Evolutionary conservation across 2,113 vertebrate species (phyloP).

Genomic region (Podocnemis expansa): DNA sequence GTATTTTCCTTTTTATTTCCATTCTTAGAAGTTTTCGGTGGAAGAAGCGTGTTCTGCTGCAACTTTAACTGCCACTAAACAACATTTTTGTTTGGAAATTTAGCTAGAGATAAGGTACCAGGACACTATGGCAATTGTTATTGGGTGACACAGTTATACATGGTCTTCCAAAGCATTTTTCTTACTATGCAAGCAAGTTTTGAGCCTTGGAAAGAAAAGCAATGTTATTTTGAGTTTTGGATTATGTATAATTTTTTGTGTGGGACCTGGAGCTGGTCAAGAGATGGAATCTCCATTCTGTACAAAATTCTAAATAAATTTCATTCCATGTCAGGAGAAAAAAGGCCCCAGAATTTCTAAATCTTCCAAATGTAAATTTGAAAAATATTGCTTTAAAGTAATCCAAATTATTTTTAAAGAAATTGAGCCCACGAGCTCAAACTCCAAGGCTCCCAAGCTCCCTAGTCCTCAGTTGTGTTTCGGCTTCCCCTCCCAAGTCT

Average conservation of each 20-base stretch:
- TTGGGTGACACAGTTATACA: too few relatives aligned
- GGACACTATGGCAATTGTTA: neutral
- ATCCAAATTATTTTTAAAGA: neutral
- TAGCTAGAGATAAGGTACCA: neutral
- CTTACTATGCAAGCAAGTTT: too few relatives aligned
- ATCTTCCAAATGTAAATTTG: neutral
- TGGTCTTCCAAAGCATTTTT: too few relatives aligned
- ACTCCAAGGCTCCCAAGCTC: neutral
- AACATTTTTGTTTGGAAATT: too few relatives aligned
- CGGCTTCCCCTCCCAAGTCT: neutral
- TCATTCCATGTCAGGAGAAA: neutral
- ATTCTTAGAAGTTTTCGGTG: too few relatives aligned
- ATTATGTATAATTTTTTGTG: neutral
- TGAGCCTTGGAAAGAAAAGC: neutral
- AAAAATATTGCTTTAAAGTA: too few relatives aligned
- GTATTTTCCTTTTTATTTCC: too few relatives aligned
- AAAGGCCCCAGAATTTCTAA: neutral
- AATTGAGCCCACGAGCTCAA: neutral
- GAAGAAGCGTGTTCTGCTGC: too few relatives aligned
- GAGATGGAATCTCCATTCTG: neutral
- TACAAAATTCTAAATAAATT: neutral
- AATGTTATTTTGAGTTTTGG: neutral
- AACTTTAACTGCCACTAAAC: too few relatives aligned
- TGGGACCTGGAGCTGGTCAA: neutral
- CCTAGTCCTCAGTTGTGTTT: neutral